Evolutionary conservation across 2,888 invertebrate genomes (phyloP).

Genomic region (Pristionchus exspectatus): DNA sequence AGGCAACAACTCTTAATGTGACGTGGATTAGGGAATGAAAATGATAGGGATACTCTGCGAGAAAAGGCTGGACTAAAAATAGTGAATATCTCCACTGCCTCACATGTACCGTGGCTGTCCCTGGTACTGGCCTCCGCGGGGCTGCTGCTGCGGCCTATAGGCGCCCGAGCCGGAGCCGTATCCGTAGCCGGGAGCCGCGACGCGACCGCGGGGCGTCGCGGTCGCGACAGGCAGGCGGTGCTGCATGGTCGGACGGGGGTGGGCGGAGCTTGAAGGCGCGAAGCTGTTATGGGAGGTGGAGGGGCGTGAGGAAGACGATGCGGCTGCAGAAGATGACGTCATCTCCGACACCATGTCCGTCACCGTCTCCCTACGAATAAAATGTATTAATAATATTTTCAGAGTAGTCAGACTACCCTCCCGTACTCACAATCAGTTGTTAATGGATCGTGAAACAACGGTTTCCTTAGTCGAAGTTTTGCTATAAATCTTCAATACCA

Average conservation of each 20-base stretch:
- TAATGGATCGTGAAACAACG: too few species aligned
- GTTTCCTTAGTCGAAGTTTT: too few species aligned
- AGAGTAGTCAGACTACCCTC: too few species aligned
- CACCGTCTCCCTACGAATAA: conserved; percentile 7
- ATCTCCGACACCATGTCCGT: background rate
- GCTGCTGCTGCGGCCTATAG: background rate
- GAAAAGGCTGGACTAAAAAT: too few species aligned
- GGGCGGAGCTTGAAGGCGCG: background rate
- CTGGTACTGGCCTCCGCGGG: background rate
- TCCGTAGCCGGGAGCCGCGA: background rate
- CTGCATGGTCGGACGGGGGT: background rate
- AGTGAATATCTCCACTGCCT: background rate
- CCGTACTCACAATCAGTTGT: too few species aligned
- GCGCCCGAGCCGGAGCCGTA: background rate
- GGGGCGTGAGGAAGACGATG: background rate
- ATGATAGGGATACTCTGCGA: background rate
- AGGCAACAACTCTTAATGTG: too few species aligned
- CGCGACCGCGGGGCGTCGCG: background rate
- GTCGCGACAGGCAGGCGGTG: background rate
- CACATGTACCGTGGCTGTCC: background rate
- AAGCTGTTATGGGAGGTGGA: background rate
- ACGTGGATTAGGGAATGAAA: background rate
- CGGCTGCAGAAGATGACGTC: background rate
- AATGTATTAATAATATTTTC: background rate
- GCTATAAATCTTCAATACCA: background rate